These are phyloP conservation scores for Myiagra hebetior DNA, from an alignment of 2,113 vertebrate species.

Conservation along the genomic window DNA sequence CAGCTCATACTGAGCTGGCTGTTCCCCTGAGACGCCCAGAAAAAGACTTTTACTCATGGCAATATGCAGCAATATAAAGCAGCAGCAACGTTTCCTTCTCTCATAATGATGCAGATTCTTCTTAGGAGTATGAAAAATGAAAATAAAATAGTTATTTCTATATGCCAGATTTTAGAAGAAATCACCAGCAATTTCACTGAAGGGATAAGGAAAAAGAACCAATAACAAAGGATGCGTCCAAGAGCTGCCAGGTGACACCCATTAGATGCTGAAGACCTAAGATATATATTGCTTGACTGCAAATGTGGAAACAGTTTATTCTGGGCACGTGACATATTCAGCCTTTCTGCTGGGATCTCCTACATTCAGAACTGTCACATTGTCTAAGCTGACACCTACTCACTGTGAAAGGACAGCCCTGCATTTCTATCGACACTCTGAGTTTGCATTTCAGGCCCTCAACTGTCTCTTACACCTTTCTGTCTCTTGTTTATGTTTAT, in stretches of 20 bases:
- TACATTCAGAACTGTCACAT: background rate
- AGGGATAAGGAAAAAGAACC: background rate
- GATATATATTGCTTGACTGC: background rate
- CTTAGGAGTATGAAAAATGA: background rate
- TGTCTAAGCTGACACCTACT: background rate
- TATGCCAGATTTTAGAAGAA: background rate
- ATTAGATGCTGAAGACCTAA: background rate
- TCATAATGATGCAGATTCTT: background rate
- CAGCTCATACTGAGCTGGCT: background rate
- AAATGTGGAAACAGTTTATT: background rate
- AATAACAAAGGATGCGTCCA: background rate
- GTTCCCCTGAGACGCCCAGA: background rate
- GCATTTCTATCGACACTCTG: background rate
- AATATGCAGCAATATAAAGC: background rate
- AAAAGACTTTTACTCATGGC: background rate
- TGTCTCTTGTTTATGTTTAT: background rate
- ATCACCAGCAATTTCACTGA: background rate
- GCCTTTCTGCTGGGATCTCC: background rate
- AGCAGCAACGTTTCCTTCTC: background rate
- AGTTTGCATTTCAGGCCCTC: background rate
- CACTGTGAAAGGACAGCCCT: background rate
- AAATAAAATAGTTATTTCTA: background rate
- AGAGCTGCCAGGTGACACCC: background rate
- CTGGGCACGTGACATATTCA: background rate
- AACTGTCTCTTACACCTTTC: background rate